Percentiles rank a stretch among this genome's conserved stretches.
Conservation (phyloP, 2,888 invertebrate genomes). For the Euzetes globulus region DNA sequence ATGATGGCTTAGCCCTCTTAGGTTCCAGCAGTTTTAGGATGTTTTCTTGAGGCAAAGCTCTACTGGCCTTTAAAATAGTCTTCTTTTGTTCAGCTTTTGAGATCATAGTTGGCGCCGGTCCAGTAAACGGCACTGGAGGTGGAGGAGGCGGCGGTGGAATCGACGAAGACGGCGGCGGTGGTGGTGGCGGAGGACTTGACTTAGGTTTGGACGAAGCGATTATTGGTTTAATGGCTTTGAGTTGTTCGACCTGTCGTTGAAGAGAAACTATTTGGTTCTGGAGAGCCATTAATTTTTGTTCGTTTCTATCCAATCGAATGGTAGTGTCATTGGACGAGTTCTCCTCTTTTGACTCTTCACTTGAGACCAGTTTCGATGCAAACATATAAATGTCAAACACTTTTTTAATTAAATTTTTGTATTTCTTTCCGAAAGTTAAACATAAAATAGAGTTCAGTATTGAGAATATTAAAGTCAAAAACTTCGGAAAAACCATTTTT, state of each 20-base stretch:
- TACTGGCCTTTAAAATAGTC: not conserved
- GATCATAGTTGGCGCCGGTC: not conserved
- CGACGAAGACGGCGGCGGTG: not conserved
- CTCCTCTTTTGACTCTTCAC: not conserved
- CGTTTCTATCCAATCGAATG: not conserved
- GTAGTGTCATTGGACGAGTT: not conserved
- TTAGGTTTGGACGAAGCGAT: too few relatives aligned
- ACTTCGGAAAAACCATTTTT: too few relatives aligned
- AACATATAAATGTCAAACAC: not conserved
- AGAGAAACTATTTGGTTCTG: not conserved
- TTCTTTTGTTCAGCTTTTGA: not conserved
- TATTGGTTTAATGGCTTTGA: not conserved
- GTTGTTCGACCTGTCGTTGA: not conserved
- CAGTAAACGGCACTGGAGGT: not conserved
- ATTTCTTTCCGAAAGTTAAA: not conserved
- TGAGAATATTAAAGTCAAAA: not conserved
- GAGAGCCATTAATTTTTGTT: not conserved
- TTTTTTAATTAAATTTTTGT: not conserved
- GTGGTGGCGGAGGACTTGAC: not conserved
- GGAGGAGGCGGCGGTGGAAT: not conserved
- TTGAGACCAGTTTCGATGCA: not conserved
- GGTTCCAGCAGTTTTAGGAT: not conserved
- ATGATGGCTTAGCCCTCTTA: not conserved
- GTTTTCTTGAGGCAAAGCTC: not conserved
- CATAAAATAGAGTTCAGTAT: not conserved